phyloP scores from a whole-genome alignment of 2,113 vertebrate species.

The Amia ocellicauda region DNA sequence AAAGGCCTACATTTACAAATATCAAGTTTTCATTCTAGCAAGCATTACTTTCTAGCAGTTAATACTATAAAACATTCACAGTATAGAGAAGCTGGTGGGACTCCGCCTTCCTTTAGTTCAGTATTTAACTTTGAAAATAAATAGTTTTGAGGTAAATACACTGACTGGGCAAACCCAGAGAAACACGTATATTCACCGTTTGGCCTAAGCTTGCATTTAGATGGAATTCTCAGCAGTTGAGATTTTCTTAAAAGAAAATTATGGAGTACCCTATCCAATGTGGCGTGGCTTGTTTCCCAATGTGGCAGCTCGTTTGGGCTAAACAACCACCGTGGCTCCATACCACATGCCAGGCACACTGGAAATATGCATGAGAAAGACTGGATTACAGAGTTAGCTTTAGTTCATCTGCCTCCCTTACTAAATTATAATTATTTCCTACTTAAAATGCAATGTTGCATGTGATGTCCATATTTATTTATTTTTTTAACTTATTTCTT shows the following conservation, averaged over 20 bases:
- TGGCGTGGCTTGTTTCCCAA: neutral
- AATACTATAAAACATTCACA: neutral
- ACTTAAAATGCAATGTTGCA: too few relatives aligned
- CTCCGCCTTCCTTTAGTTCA: neutral
- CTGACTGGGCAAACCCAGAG: slow-evolving; percentile 10
- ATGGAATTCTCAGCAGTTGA: neutral
- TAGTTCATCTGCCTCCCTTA: neutral
- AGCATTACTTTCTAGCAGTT: neutral
- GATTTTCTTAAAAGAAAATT: slow-evolving; percentile 25
- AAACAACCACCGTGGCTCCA: slow-evolving; percentile 25
- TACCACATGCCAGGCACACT: slow-evolving; percentile 11
- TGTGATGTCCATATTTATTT: too few relatives aligned
- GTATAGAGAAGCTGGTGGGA: neutral
- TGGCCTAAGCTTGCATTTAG: slow-evolving; percentile 4
- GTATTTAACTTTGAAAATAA: neutral
- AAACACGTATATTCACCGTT: neutral
- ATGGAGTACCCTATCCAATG: slow-evolving; percentile 18
- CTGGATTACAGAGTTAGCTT: neutral
- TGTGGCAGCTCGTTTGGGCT: slow-evolving; percentile 3
- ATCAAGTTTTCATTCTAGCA: neutral
- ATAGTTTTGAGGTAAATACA: neutral
- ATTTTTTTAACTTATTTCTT: too few relatives aligned
- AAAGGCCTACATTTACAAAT: neutral
- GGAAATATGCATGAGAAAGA: slow-evolving; percentile 16
- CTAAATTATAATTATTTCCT: too few relatives aligned